Evolutionary conservation across 2,888 invertebrate species (phyloP), one percentile per base, ranked within the genome.

Genomic region (Ditylenchus weischeri): DNA sequence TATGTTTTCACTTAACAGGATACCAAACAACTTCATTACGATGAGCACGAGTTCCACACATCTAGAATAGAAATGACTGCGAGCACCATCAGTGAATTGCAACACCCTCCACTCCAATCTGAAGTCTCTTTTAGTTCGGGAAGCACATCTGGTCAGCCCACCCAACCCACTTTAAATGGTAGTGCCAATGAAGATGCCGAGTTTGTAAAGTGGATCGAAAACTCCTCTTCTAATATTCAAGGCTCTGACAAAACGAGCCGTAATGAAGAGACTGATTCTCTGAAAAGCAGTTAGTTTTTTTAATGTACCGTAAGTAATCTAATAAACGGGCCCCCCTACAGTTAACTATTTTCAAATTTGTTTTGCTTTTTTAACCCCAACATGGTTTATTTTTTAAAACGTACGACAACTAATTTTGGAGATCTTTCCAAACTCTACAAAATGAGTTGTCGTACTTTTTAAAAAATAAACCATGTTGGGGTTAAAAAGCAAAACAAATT

Each of bases 211-310:
- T 54, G 54, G 54, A 54, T 54, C n/a, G 15, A 54, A 29, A 54
- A 21, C 10, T 54, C 54, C 1, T 54, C 54, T 13, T 15, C 11
- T 10, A 54, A 54, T 10, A 54, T 13, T 29, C 29, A 11, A 54
- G n/a, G 54, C 29, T 21, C 29, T 23, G 29, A 21, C n/a, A 54
- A 15, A 59, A 13, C 13, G 11, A 36, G 29, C 29, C 29, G 11
- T 36, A 49, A 35, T 29, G 63, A 48, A 10, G 64, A 64, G 35
- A 29, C 64, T 19, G 64, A 64, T 50, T 64, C 64, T 29, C 29
- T 64, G 8, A 64, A 54, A 21, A 50, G 57, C 38, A 51, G 64
- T 51, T 54, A 8, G 23, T 36, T 29, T 19, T 59, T 54, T 23
- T 7, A 29, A n/a, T n/a, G n/a, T n/a, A n/a, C n/a, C n/a, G n/a